These are phyloP conservation scores for Drosophila austrosaltans DNA, from an alignment of 2,888 invertebrate species.

Conservation along the genomic window DNA sequence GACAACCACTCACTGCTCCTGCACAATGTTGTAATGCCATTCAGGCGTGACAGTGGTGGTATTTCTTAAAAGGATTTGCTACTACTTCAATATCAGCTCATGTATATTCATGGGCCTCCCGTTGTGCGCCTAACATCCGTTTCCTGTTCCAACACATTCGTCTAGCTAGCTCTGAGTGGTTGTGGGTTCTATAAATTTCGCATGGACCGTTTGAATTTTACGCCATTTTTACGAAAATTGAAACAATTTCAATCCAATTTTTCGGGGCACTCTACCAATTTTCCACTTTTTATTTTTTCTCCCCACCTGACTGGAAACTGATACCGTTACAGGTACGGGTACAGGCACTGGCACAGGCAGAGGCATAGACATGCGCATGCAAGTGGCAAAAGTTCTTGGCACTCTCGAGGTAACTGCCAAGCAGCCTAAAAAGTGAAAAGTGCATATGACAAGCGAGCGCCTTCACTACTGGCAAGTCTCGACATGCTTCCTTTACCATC, in stretches of 20 bases:
- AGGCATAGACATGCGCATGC: slow-evolving; percentile 21
- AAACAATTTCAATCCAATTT: slow-evolving; percentile 73
- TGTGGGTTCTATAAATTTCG: slow-evolving; percentile 47
- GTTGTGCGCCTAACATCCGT: slow-evolving; percentile 50
- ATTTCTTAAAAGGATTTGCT: slow-evolving; percentile 56
- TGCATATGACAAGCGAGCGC: slow-evolving; percentile 63
- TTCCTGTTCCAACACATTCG: slow-evolving; percentile 28
- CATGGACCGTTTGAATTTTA: slow-evolving; percentile 54
- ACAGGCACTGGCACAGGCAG: slow-evolving; percentile 7
- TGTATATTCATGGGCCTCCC: slow-evolving; percentile 34
- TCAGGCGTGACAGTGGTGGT: slow-evolving; percentile 13
- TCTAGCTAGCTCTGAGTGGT: background rate
- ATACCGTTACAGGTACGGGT: slow-evolving; percentile 8
- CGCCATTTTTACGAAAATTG: slow-evolving; percentile 68
- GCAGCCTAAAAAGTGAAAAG: slow-evolving; percentile 56
- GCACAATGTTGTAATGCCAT: slow-evolving; percentile 21
- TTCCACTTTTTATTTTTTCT: no score
- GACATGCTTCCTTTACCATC: slow-evolving; percentile 22
- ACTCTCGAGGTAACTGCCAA: slow-evolving; percentile 40
- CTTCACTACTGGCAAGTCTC: slow-evolving; percentile 28
- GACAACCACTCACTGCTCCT: background rate
- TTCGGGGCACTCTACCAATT: slow-evolving; percentile 18
- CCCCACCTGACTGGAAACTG: background rate
- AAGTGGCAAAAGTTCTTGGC: slow-evolving; percentile 49
- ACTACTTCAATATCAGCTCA: slow-evolving; percentile 36